Base-by-base conservation (phyloP, 2,113 vertebrate species). In the Addax nasomaculatus region DNA sequence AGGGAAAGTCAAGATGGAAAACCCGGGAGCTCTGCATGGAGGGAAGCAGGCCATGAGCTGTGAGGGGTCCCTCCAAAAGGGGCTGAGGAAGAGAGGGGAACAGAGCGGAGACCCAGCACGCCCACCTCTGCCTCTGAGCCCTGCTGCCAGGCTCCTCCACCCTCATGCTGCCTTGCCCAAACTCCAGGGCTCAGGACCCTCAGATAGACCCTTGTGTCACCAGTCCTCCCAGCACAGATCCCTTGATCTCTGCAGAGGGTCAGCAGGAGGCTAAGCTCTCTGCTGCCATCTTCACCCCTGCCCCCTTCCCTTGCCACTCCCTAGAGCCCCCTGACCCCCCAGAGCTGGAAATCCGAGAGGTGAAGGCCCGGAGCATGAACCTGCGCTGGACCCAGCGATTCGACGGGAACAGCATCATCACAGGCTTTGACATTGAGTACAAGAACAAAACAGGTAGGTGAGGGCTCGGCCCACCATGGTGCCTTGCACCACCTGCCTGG, bases 381-480 rank as follows among this genome's bases (percentile, higher is more conserved):
- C 98, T 99, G 84, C 99, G 99, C 79, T 99, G 99, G 99, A 99
- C 99, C 1, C 99, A 99, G 98, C 97, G 99, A 33, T 99, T 99
- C 2, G 99, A 99, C 0, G 99, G 99, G 84, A 99, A 99, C 99
- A 99, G 99, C 98, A 99, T 99, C 98, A 99, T 99, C 98, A 99
- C 99, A 0, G 99, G 99, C 15, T 99, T 99, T 2, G 99, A 99
- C 90, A 99, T 99, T 0, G 99, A 99, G 92, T 99, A 99, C 98
- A 99, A 99, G 98, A 99, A 99, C 98, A 99, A 99, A 95, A 99
- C 99, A 1, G 99, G 99, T 99, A 62, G 80, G 97, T 0, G 27
- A 53, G 5, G 21, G 25, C n/a, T 2, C 23, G 1, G 33, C 64
- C 33, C 3, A 0, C 1, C 12, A 0, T 2, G 11, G 6, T 25